Base-by-base conservation (phyloP, 2,888 invertebrate species). In the Erebia aethiops region DNA sequence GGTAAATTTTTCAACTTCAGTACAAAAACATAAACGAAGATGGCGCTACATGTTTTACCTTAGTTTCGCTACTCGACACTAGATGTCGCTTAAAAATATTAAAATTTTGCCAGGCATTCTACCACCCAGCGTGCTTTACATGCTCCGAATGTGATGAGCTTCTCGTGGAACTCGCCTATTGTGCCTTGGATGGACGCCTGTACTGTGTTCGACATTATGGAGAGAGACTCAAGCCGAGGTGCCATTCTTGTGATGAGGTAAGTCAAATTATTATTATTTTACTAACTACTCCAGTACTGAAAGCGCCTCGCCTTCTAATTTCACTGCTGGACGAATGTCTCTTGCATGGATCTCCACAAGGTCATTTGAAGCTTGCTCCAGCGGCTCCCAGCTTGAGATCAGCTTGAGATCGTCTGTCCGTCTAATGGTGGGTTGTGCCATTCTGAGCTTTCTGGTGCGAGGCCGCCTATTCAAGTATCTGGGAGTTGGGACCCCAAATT, bases 241-340 rank as follows among this genome's bases (percentile, higher is more conserved):
- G 99, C 89, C 96, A 98, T 75, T 97, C 98, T 79, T 99, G 99
- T 93, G 99, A 99, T 93, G 99, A 99, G 97, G 99, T 99, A 87
- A 95, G 97, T 94, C 13, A 18, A 16, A n/a, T 21, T 35, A n/a
- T 41, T 2, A 9, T 41, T 10, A n/a, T 51, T 51, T 1, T 26
- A 26, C 26, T 3, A 1, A 21, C 21, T 26, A 8, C 51, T 51
- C 14, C n/a, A 7, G 35, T 35, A 35, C n/a, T n/a, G 35, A 35
- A 35, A 35, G 35, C 35, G 0, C 5, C 7, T 35, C 35, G 5
- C 7, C 7, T 5, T 35, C 35, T 35, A 35, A 5, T 35, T 35
- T 1, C 7, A 35, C 35, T 35, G 35, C 35, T 35, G 35, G 35
- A 35, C 7, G 35, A 35, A 35, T 1, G 35, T 5, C 35, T 35